Base-by-base conservation (phyloP, 2,888 invertebrate genomes). In the Troilus luridus region DNA sequence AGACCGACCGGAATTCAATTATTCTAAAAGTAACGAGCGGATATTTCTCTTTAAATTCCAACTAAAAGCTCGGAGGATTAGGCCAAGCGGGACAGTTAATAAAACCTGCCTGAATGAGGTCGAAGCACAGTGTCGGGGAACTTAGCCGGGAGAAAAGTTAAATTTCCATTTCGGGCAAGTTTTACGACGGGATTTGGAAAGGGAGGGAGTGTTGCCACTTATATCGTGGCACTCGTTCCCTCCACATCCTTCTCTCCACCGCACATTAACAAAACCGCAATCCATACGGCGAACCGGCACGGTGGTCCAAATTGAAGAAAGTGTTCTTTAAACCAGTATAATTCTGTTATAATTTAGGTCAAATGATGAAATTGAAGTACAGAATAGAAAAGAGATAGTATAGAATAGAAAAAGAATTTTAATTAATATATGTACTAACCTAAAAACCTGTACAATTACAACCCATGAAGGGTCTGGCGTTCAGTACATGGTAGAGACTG, bases 31-130 rank as follows among this genome's bases (percentile, higher is more conserved):
- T 72, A 72, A 72, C 27, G 72, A 72, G 72, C 12, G 17, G 72
- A 72, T 72, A 27, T 72, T 72, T 72, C 72, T 72, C 72, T 72
- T 72, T 72, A 27, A 72, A 72, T 72, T 72, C 72, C 14, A 27
- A 72, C 72, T 72, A 9, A 27, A 72, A 27, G 27, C 14, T 27
- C 8, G 2, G 14, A 72, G 72, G 72, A 72, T 72, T 72, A 72
- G 72, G 72, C 27, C 27, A 27, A 72, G 72, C 6, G 27, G 27
- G 27, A 27, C 72, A 27, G 72, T 27, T 72, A 72, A 72, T 72
- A 72, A 72, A 72, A 27, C 24, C 11, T 17, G 14, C 14, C 17
- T 27, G 27, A 72, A 27, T 27, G 27, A 72, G 27, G 14, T 27
- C 72, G 19, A 17, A 27, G 72, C 0, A 14, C n/a, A 6, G 67